Conservation (phyloP, 2,888 invertebrate species). For the Flexamia atlantica region DNA sequence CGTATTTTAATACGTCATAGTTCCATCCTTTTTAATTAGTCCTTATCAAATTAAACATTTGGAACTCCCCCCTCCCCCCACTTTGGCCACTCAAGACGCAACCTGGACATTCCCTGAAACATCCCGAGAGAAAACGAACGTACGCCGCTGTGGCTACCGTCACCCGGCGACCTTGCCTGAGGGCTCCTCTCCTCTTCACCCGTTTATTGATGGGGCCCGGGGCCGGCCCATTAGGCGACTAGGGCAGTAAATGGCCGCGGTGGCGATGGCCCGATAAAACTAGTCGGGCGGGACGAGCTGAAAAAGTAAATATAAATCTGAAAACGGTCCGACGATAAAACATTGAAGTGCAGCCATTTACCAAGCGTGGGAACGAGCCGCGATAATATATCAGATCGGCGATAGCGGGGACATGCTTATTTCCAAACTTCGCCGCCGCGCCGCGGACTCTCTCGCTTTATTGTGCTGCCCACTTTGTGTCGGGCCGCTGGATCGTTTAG, state of each 20-base stretch:
- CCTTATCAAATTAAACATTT: no score
- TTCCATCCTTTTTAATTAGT: no score
- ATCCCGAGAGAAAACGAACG: no score
- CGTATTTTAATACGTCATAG: no score
- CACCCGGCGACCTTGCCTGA: no score
- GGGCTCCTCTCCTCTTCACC: no score
- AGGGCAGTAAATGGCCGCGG: slow-evolving; percentile 49
- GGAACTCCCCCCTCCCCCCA: no score
- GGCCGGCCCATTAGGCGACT: slow-evolving; percentile 6
- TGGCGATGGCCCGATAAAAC: slow-evolving; percentile 61
- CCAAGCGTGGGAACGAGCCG: slow-evolving; percentile 47
- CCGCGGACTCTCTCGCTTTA: slow-evolving; percentile 43
- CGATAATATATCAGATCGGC: slow-evolving; percentile 60
- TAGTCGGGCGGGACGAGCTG: slow-evolving; percentile 59
- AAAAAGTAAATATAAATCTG: slow-evolving; percentile 64
- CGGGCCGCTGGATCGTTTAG: no score
- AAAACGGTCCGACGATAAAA: slow-evolving; percentile 62
- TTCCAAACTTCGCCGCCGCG: slow-evolving; percentile 54
- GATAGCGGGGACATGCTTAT: slow-evolving; percentile 54
- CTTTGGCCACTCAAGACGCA: no score
- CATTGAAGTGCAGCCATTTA: slow-evolving; percentile 64
- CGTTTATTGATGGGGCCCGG: slow-evolving; percentile 19
- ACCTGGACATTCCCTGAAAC: no score
- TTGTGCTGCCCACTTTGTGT: slow-evolving; percentile 30
- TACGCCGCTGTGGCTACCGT: no score